Evolutionary conservation across 2,113 vertebrate genomes (phyloP), one percentile per base, ranked within the genome.

Genomic region (Oncorhynchus mykiss): DNA sequence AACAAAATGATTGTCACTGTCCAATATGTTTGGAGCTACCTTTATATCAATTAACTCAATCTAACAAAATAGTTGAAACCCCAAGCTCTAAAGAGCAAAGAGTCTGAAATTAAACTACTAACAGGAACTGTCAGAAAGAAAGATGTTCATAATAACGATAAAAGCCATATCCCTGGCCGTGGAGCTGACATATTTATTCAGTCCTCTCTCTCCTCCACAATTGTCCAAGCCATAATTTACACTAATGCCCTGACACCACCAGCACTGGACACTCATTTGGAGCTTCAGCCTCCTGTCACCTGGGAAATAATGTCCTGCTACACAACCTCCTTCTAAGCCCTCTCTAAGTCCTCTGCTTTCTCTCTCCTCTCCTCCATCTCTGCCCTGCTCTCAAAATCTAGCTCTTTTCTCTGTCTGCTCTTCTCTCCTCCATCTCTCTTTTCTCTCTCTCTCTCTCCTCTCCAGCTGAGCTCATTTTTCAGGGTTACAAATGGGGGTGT

Each of bases 231-330:
- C 80, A 79, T 87, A 73, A 86, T 85, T 91, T 84, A 86, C 77
- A 86, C 80, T 80, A 82, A 83, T 82, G 78, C 83, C 67, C 78
- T 82, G 81, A 83, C 87, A 77, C 71, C 57, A 74, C 75, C 71
- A 70, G 70, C 83, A 74, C 77, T 48, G 66, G 74, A 68, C 67
- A 5, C 57, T 77, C 78, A 85, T 78, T 73, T 65, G 39, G 65
- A 76, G 75, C 74, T 70, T 73, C 75, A 49, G 66, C 75, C 72
- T 70, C 74, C 54, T 49, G 68, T 86, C 90, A 87, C 87, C 72
- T 82, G 88, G 86, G 85, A 86, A 90, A 88, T 81, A 84, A 85
- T 24, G 69, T 75, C 29, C 25, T 27, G 12, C 24, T n/a, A 12
- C 64, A 20, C 9, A 8, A 18, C 16, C 14, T 68, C 31, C 27